These are phyloP conservation scores for Aselliscus stoliczkanus DNA, from an alignment of 2,797 vertebrate genomes.

Conservation along the genomic window DNA sequence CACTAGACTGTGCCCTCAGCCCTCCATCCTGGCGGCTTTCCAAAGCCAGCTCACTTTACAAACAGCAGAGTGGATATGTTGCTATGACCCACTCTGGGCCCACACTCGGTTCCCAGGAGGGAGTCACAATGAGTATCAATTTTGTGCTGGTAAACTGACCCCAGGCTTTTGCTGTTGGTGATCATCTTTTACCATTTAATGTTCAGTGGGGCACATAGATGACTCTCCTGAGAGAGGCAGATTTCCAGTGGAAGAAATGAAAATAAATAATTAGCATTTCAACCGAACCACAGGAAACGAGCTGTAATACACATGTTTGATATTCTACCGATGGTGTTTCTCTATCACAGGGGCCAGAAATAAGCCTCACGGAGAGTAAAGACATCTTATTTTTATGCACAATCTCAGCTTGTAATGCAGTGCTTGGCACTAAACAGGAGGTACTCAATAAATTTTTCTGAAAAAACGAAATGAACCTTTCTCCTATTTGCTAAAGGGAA, in stretches of 20 bases:
- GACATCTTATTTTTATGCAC: neutral
- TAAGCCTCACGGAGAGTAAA: neutral
- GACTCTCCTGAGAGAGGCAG: neutral
- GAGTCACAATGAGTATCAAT: neutral
- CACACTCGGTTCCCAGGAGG: neutral
- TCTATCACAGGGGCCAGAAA: neutral
- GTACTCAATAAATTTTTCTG: neutral
- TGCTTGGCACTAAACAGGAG: neutral
- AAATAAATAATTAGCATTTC: constrained; percentile 22
- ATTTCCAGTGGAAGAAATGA: neutral
- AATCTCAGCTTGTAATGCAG: neutral
- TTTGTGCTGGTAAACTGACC: neutral
- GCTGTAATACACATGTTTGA: neutral
- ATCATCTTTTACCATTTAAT: neutral
- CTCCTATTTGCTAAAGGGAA: neutral
- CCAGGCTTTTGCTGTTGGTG: neutral
- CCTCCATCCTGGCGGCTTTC: neutral
- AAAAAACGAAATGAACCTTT: neutral
- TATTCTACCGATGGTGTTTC: neutral
- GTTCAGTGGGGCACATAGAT: neutral
- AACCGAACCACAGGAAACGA: neutral
- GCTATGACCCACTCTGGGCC: neutral
- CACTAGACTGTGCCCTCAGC: neutral
- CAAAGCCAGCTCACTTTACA: neutral
- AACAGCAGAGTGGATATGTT: neutral